These are phyloP conservation scores for Chionis minor DNA, from an alignment of 2,113 vertebrate genomes.

Conservation along the genomic window DNA sequence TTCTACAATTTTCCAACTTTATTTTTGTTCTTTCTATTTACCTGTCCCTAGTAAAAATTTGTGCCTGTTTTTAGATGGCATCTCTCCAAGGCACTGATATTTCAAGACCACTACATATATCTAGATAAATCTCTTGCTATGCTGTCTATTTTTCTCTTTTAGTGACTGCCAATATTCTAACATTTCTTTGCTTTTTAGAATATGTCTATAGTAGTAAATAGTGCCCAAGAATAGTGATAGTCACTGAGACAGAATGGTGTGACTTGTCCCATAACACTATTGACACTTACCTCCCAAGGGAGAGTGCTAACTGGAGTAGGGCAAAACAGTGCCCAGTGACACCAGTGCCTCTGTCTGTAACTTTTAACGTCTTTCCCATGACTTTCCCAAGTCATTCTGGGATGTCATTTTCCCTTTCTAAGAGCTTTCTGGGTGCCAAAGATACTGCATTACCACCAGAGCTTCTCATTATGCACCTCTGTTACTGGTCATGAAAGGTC, in stretches of 20 bases:
- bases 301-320: background rate
- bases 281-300: background rate
- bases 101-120: background rate
- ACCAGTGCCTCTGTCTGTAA: fast-evolving
- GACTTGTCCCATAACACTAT: background rate
- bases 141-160: background rate
- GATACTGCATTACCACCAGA: background rate
- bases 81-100: background rate
- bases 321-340: background rate
- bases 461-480: background rate
- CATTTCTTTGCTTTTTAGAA: background rate
- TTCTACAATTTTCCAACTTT: background rate
- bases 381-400: background rate
- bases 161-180: background rate
- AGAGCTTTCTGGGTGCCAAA: background rate
- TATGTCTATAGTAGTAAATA: background rate
- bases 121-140: background rate
- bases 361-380: background rate
- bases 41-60: background rate
- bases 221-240: background rate
- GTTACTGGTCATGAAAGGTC: background rate
- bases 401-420: background rate
- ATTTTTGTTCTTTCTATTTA: background rate
- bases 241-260: background rate
- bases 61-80: background rate